Base-by-base conservation (phyloP, 2,113 vertebrate genomes). In the Cyphomyrus plagiostoma region DNA sequence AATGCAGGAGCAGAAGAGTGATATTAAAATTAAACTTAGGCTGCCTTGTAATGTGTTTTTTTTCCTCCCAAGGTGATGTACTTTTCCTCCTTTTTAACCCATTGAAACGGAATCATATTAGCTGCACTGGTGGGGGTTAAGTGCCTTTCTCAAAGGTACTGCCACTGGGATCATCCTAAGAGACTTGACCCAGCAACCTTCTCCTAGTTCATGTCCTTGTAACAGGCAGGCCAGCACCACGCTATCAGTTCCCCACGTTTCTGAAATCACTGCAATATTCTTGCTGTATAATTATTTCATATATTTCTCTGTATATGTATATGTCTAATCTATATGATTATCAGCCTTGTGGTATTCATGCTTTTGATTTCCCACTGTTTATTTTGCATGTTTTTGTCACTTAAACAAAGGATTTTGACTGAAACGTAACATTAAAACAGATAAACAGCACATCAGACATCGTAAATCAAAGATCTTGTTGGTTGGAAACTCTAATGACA, bases 11-110 rank as follows among this genome's bases (percentile, higher is more conserved):
- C 13, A 86, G 50, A 87, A 15, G 85, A 52, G n/a, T 39, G 50
- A 87, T 53, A 87, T 87, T 87, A 52, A 26, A 53, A 39, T 87
- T 84, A 84, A 23, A 23, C 19, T 84, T 46, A 84, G 82, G 82
- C 82, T n/a, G 45, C 45, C 17, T 80, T 45, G 45, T 84, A 84
- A 46, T 46, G 82, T 48, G 82, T 45, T n/a, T 42, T n/a, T 48
- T n/a, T 48, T 5, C 82, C 15, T 8, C 4, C 74, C 74, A 80
- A 80, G 35, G 74, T 80, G 74, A 80, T 1, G 35, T 42, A 42
- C 15, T 42, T 80, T 42, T 70, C 30, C 62, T 66, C 26, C 62
- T 30, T 70, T 70, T 80, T 80, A 80, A 39, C 74, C 74, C 35
- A 42, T 42, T 80, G 35, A 80, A 80, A 80, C 74, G 17, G 74